Conservation (phyloP, 2,888 invertebrate genomes). For the Dichetophora obliterata region DNA sequence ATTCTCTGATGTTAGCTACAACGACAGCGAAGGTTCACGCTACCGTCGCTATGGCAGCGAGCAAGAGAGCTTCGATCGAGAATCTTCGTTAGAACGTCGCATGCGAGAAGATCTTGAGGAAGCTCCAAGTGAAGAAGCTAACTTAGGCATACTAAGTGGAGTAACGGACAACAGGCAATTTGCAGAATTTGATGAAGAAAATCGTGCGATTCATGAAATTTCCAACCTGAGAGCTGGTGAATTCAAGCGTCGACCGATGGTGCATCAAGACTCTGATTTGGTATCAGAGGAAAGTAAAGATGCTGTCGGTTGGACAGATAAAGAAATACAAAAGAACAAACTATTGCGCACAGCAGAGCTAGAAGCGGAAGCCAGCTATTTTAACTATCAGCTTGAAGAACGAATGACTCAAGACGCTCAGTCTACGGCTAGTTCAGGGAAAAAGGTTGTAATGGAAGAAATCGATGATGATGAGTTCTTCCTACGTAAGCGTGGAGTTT, state of each 20-base stretch:
- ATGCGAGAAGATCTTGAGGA: constrained; percentile 69
- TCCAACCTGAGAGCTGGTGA: constrained; percentile 67
- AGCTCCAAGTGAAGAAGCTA: constrained; percentile 68
- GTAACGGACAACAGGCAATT: constrained; percentile 73
- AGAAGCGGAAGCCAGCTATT: constrained; percentile 65
- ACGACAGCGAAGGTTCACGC: constrained; percentile 70
- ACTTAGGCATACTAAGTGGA: constrained; percentile 62
- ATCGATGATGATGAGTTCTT: constrained; percentile 91
- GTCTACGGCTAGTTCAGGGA: constrained; percentile 75
- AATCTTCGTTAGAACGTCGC: constrained; percentile 69
- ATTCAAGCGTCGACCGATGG: constrained; percentile 67
- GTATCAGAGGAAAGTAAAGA: constrained; percentile 69
- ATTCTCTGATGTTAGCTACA: constrained; percentile 69
- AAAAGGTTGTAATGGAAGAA: constrained; percentile 83
- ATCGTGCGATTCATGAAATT: constrained; percentile 72
- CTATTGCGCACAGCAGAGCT: constrained; percentile 63
- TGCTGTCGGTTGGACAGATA: constrained; percentile 68
- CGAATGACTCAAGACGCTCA: constrained; percentile 71
- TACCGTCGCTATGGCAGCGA: constrained; percentile 68
- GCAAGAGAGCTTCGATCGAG: constrained; percentile 68
- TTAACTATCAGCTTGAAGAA: constrained; percentile 59
- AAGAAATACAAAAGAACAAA: constrained; percentile 67
- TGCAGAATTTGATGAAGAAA: constrained; percentile 73
- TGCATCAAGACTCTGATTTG: constrained; percentile 69
- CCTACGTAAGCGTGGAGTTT: constrained; percentile 84